Conservation (phyloP, 2,797 vertebrate genomes). For the Phrynocephalus guinanensis region DNA sequence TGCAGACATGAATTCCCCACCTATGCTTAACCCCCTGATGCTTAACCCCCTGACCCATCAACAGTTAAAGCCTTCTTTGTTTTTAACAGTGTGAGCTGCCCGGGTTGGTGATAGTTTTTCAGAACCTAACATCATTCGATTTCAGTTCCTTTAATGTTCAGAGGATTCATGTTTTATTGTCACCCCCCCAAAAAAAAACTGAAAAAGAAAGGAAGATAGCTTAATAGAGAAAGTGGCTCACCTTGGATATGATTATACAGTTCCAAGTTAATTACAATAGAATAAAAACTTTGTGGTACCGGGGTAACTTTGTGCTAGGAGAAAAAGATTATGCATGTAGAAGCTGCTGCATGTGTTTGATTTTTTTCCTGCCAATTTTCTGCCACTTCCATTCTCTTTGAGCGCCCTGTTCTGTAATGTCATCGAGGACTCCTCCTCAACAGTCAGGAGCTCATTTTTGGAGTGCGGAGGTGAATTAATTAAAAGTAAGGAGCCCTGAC, state of each 20-base stretch:
- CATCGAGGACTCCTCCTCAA: neutral
- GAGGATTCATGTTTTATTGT: neutral
- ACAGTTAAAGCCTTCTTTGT: too few relatives aligned
- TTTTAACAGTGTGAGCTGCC: neutral
- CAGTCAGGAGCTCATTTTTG: neutral
- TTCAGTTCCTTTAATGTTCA: neutral
- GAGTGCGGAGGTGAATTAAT: neutral
- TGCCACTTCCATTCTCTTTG: neutral
- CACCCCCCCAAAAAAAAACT: too few relatives aligned
- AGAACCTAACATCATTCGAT: neutral
- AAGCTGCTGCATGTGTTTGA: neutral
- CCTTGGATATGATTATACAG: neutral
- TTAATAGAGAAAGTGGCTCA: neutral
- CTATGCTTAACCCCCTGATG: too few relatives aligned
- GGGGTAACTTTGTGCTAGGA: neutral
- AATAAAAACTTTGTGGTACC: neutral
- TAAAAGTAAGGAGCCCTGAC: neutral
- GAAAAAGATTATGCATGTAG: neutral
- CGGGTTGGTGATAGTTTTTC: neutral
- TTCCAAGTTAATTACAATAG: neutral
- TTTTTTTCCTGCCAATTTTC: neutral
- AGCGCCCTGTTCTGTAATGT: neutral
- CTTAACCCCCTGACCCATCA: too few relatives aligned
- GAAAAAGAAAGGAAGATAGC: neutral
- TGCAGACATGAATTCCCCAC: too few relatives aligned